These are phyloP conservation scores for Ichneumoninae sp. DNA, from an alignment of 2,888 invertebrate species.

Conservation along the genomic window DNA sequence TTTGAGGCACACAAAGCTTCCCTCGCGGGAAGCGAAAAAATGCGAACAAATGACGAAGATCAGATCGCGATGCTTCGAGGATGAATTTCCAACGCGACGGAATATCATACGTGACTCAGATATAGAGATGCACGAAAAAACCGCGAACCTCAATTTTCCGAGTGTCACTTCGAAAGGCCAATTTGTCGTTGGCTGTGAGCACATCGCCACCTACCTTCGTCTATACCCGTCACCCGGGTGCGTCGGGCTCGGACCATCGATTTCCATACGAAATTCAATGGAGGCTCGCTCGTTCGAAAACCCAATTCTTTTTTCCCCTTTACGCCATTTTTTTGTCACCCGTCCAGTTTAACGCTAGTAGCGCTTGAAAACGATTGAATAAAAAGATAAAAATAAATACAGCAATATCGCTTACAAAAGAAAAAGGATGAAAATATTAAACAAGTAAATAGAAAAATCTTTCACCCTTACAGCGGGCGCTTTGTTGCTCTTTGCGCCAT, in stretches of 20 bases:
- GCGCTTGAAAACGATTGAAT: neutral
- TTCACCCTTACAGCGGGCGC: too few relatives aligned
- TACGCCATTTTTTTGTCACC: neutral
- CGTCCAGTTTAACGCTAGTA: neutral
- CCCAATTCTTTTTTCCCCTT: conserved; percentile 17
- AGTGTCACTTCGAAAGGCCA: conserved; percentile 36
- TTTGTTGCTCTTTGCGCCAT: neutral
- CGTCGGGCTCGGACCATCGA: conserved; percentile 34
- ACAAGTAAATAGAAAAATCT: neutral
- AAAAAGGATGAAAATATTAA: neutral
- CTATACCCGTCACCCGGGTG: conserved; percentile 12
- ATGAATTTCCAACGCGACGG: conserved; percentile 3
- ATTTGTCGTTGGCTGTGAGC: conserved; percentile 36
- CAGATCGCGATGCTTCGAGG: neutral
- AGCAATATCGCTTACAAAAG: neutral
- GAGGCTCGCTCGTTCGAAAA: conserved; percentile 27
- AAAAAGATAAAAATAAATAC: conserved; percentile 5
- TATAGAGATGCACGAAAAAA: conserved; percentile 13
- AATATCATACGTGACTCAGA: conserved; percentile 9
- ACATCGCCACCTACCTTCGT: conserved; percentile 6
- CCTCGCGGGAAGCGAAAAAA: neutral
- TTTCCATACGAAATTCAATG: conserved; percentile 54
- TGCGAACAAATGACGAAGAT: neutral
- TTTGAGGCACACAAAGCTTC: neutral
- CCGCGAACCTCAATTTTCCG: conserved; percentile 35